These are phyloP conservation scores for Mormyrus lacerda DNA, from an alignment of 2,113 vertebrate species.

Conservation along the genomic window DNA sequence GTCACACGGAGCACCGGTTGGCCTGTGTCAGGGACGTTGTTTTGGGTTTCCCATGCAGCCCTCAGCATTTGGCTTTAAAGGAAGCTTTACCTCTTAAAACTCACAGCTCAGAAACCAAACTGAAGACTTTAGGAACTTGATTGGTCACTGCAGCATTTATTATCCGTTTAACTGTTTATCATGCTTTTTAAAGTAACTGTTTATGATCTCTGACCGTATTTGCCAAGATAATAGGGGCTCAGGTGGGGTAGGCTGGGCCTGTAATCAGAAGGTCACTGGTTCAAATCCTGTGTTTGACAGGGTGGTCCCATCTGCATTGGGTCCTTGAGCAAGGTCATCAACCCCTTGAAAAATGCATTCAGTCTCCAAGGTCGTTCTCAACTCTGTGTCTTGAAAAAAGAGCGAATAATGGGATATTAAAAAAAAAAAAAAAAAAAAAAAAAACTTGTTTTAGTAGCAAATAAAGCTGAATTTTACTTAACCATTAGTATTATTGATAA, in stretches of 20 bases:
- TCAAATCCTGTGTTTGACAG: neutral
- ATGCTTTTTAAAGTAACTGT: neutral
- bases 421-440: neutral
- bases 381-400: neutral
- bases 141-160: neutral
- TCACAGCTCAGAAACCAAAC: neutral
- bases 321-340: neutral
- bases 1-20: neutral
- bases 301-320: neutral
- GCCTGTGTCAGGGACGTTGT: neutral
- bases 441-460: neutral
- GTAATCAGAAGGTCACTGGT: neutral
- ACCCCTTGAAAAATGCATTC: neutral
- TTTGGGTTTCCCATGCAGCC: constrained; percentile 58
- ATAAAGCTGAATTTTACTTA: neutral
- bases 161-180: neutral
- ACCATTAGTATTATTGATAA: neutral
- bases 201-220: neutral
- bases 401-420: neutral
- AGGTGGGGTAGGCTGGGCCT: neutral
- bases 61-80: constrained; percentile 21
- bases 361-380: neutral
- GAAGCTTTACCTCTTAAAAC: neutral
- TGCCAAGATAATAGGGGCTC: neutral
- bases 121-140: neutral